Conservation (phyloP, 2,888 invertebrate species). For the Acronicta leporina region DNA sequence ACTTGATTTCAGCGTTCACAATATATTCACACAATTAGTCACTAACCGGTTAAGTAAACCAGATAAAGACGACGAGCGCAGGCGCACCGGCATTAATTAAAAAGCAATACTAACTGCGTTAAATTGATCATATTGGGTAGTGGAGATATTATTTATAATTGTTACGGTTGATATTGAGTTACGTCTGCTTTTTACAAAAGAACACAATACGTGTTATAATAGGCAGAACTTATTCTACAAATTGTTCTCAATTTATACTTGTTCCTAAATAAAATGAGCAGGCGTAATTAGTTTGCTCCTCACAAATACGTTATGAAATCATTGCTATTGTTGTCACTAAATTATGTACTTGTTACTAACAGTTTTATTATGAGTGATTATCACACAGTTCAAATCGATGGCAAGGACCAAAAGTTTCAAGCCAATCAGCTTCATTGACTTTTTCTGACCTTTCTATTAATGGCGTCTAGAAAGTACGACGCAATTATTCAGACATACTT, state of each 20-base stretch:
- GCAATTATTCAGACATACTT: conserved; percentile 43
- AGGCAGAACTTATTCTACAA: not conserved
- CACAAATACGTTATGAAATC: conserved; percentile 25
- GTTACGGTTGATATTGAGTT: not conserved
- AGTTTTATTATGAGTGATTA: conserved; percentile 60
- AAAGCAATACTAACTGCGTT: conserved; percentile 33
- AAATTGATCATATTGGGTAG: conserved; percentile 18
- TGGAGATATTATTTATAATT: conserved; percentile 12
- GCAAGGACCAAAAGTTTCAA: conserved; percentile 67
- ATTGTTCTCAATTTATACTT: not conserved
- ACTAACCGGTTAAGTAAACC: conserved; percentile 46
- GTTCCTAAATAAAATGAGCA: conserved; percentile 1
- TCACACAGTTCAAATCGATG: conserved; percentile 64
- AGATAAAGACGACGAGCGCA: conserved; percentile 29
- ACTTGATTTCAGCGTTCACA: conserved; percentile 60
- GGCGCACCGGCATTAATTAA: conserved; percentile 38
- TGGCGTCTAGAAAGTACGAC: conserved; percentile 73
- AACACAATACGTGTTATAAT: no score
- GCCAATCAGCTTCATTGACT: conserved; percentile 71
- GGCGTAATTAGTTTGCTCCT: conserved; percentile 10
- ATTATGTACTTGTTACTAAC: conserved; percentile 20
- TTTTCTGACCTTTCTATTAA: conserved; percentile 66
- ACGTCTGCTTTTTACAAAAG: not conserved
- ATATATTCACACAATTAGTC: conserved; percentile 58
- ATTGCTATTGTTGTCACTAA: conserved; percentile 24